Conservation (phyloP, 2,113 vertebrate species). For the Lophius piscatorius region DNA sequence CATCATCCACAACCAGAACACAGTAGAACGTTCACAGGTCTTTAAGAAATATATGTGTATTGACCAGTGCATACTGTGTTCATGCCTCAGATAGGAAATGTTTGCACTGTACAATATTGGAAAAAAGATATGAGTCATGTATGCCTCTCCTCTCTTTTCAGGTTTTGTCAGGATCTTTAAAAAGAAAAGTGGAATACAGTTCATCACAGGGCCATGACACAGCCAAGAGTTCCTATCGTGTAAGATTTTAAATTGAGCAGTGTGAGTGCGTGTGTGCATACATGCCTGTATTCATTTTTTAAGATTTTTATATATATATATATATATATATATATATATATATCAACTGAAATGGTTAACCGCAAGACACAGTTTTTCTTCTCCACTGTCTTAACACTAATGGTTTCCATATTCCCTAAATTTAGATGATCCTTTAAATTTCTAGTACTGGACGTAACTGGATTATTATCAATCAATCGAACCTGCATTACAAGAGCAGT, state of each 20-base stretch:
- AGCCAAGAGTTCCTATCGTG: conserved; percentile 5
- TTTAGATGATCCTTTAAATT: background rate
- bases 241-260: conserved; percentile 6
- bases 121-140: conserved; percentile 8
- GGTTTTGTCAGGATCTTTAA: conserved; percentile 26
- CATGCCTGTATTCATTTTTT: no score
- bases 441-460: background rate
- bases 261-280: background rate
- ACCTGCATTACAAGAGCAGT: no score
- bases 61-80: background rate
- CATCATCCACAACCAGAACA: background rate
- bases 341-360: no score
- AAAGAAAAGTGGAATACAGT: conserved; percentile 4
- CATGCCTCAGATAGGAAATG: background rate
- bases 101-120: background rate
- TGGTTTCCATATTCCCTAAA: background rate
- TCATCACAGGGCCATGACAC: conserved; percentile 15
- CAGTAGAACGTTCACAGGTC: background rate
- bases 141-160: conserved; percentile 18
- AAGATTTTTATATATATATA: no score
- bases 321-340: no score
- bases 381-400: background rate
- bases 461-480: conserved; percentile 8
- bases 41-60: no score
- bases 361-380: no score